Evolutionary conservation across 2,888 invertebrate genomes (phyloP).

Genomic region (Didymodactylos carnosus): DNA sequence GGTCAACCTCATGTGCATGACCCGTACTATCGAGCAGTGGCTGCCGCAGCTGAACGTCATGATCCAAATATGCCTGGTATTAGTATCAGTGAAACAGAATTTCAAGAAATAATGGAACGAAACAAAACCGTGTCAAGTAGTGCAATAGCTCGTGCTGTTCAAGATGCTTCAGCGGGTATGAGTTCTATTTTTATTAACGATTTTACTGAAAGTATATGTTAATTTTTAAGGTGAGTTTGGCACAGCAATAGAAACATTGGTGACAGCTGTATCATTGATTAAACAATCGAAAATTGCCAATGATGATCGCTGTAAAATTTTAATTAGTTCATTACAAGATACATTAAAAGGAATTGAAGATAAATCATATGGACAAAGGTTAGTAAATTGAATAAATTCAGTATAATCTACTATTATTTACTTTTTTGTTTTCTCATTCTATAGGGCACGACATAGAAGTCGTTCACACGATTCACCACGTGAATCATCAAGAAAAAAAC

Average conservation of each 20-base stretch:
- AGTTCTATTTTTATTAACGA: not conserved
- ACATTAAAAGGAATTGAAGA: constrained; percentile 89
- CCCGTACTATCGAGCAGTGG: not conserved
- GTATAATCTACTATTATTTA: too few relatives aligned
- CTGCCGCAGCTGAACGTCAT: not conserved
- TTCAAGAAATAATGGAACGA: constrained; percentile 89
- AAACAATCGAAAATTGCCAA: constrained; percentile 87
- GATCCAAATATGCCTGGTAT: constrained; percentile 3
- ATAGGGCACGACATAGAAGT: not conserved
- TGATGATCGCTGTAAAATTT: constrained; percentile 90
- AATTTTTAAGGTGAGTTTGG: constrained; percentile 57
- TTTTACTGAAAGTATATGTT: not conserved
- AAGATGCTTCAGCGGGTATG: constrained; percentile 70
- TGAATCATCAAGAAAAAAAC: not conserved
- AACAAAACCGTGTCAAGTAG: constrained; percentile 91
- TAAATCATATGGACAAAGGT: constrained; percentile 52
- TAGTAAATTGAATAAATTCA: not conserved
- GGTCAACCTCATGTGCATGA: not conserved
- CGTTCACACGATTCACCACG: not conserved
- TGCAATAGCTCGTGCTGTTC: constrained; percentile 86
- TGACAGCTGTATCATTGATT: constrained; percentile 90
- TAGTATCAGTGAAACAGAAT: constrained; percentile 56
- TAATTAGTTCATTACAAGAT: constrained; percentile 85
- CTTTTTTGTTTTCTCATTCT: not conserved
- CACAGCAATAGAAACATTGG: constrained; percentile 90